A percentile compares a stretch with the other conserved stretches of the same genome.
Conservation (phyloP, 2,797 vertebrate species). For the Darevskia mixta region DNA sequence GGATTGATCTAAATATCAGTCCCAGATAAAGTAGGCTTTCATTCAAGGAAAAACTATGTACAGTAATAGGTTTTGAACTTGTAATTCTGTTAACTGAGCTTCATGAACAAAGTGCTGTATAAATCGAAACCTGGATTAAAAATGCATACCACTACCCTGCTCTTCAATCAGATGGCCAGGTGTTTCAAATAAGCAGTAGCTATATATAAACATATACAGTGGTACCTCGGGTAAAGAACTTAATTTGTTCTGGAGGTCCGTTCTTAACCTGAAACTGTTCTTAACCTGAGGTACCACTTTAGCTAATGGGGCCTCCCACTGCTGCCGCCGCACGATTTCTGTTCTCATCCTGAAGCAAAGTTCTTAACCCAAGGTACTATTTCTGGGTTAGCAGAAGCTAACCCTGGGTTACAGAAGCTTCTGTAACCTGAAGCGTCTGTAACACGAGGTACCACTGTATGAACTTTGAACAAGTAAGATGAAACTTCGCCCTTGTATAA, state of each 20-base stretch:
- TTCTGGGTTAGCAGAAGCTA: too few species aligned
- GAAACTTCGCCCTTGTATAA: background rate
- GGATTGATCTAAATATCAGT: conserved; percentile 29
- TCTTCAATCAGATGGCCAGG: conserved; percentile 17
- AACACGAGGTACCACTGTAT: background rate
- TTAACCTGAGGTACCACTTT: too few species aligned
- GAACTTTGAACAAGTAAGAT: background rate
- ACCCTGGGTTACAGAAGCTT: too few species aligned
- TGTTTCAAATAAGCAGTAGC: background rate
- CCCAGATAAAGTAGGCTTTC: background rate
- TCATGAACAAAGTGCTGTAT: background rate
- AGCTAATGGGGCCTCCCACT: too few species aligned
- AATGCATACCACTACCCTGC: conserved; percentile 25
- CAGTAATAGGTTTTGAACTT: background rate
- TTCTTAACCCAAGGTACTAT: too few species aligned
- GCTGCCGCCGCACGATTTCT: too few species aligned
- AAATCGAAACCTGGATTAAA: background rate
- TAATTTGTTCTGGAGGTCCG: too few species aligned
- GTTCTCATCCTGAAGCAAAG: too few species aligned
- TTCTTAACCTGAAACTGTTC: too few species aligned
- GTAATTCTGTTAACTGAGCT: conserved; percentile 16
- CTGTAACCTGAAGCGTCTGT: too few species aligned
- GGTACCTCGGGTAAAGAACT: too few species aligned
- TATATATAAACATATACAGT: background rate
- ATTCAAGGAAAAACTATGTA: conserved; percentile 3